Evolutionary conservation across 2,797 vertebrate genomes (phyloP).

Genomic region (Austrolebias charrua): DNA sequence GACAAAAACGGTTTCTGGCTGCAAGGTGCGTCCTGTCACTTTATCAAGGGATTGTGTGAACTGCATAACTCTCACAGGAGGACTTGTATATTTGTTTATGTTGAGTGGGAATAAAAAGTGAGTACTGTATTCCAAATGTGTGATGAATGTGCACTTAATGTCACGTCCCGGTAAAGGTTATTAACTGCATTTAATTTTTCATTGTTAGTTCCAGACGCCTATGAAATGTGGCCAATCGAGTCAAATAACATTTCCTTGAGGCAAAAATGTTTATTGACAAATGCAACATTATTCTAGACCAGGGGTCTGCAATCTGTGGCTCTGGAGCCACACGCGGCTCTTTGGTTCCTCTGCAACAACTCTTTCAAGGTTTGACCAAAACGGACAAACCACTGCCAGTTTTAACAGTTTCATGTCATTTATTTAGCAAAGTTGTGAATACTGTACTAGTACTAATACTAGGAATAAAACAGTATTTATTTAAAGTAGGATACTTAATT

Average conservation of each 20-base stretch:
- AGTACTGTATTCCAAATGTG: conserved; percentile 11
- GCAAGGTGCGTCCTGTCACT: conserved; percentile 14
- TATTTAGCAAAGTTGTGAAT: no score
- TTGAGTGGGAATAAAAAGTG: conserved; percentile 19
- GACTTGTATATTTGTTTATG: conserved; percentile 35
- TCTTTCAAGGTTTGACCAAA: no score
- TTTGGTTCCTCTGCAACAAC: no score
- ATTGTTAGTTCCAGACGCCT: conserved; percentile 8
- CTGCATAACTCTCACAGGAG: conserved; percentile 8
- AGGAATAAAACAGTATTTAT: no score
- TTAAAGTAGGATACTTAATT: no score
- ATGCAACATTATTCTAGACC: no score
- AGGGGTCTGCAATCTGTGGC: no score
- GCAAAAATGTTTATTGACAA: conserved; percentile 50
- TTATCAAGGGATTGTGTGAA: conserved; percentile 24
- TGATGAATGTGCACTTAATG: conserved; percentile 47
- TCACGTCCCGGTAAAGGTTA: conserved; percentile 27
- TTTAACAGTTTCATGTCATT: no score
- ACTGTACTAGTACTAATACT: no score
- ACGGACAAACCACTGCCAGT: no score
- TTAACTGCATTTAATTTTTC: conserved; percentile 43
- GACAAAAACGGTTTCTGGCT: conserved; percentile 3
- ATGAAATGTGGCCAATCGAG: conserved; percentile 31
- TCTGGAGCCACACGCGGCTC: no score
- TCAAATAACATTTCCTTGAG: conserved; percentile 24